These are phyloP conservation scores for Empidonax traillii DNA, from an alignment of 2,113 vertebrate genomes.

Conservation along the genomic window DNA sequence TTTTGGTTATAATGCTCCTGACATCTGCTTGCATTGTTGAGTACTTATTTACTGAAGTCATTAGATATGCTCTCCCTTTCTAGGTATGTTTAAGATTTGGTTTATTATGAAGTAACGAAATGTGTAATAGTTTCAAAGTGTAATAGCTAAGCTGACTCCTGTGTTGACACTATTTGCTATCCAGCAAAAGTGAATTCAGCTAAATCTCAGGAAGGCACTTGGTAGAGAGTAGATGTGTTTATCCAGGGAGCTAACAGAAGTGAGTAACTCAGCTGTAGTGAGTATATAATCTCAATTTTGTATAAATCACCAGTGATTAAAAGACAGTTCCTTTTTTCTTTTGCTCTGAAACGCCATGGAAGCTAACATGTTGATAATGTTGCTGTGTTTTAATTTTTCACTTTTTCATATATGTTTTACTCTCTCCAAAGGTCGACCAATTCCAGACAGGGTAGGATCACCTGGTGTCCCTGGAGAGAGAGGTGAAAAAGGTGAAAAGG, in stretches of 20 bases:
- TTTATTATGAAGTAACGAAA: not conserved
- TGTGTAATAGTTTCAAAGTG: not conserved
- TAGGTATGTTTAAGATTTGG: not conserved
- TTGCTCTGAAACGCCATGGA: not conserved
- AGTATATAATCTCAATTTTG: not conserved
- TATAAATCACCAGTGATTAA: not conserved
- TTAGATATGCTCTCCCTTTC: not conserved
- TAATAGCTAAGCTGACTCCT: not conserved
- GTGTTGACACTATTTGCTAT: not conserved
- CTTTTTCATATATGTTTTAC: not conserved
- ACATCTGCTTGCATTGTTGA: not conserved
- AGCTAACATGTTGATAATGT: not conserved
- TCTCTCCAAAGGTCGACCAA: conserved; percentile 22
- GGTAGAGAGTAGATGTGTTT: not conserved
- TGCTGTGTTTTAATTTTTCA: not conserved
- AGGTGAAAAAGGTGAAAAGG: conserved; percentile 88
- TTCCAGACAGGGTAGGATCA: conserved; percentile 77
- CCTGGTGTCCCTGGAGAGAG: conserved; percentile 82
- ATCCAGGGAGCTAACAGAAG: not conserved
- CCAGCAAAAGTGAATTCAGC: not conserved
- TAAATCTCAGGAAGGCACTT: not conserved
- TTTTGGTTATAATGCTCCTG: not conserved
- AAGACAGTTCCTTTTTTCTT: not conserved
- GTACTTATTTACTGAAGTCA: not conserved
- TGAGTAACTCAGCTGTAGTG: not conserved